phyloP scores from a whole-genome alignment of 53 echinoderm and acorn worm genomes.

The Luidia sarsii region DNA sequence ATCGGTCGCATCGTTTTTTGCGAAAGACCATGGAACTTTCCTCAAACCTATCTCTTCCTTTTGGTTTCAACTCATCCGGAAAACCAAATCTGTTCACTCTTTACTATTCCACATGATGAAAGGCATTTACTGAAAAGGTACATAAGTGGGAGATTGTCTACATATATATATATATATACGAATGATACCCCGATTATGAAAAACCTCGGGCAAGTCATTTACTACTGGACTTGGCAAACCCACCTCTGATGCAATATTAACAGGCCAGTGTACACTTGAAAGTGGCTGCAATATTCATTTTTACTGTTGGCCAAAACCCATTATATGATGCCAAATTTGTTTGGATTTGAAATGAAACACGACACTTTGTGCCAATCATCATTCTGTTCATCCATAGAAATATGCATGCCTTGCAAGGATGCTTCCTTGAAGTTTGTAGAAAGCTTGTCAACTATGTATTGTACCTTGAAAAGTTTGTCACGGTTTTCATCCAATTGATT shows the following conservation, averaged over 20 bases:
- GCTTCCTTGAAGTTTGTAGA: constrained; percentile 7
- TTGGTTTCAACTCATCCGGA: too few species aligned
- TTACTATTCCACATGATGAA: too few species aligned
- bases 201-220: constrained; percentile 11
- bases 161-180: too few species aligned
- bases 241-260: background rate
- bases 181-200: constrained; percentile 7
- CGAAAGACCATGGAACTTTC: too few species aligned
- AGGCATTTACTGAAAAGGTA: too few species aligned
- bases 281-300: background rate
- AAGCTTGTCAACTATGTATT: constrained; percentile 1
- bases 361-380: constrained; percentile 10
- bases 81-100: too few species aligned
- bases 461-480: constrained; percentile 27
- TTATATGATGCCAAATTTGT: background rate
- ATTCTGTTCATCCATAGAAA: constrained; percentile 9
- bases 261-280: constrained; percentile 4
- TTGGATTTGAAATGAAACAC: constrained; percentile 19
- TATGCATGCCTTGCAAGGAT: constrained; percentile 1
- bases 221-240: background rate
- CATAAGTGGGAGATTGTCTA: too few species aligned
- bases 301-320: too few species aligned
- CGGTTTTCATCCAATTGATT: constrained; percentile 1
- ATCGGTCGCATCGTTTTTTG: too few species aligned
- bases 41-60: too few species aligned